A percentile compares a stretch with the other conserved stretches of the same genome.
These are phyloP conservation scores for Corythornis vintsioides DNA, from an alignment of 2,113 vertebrate species.

Conservation along the genomic window DNA sequence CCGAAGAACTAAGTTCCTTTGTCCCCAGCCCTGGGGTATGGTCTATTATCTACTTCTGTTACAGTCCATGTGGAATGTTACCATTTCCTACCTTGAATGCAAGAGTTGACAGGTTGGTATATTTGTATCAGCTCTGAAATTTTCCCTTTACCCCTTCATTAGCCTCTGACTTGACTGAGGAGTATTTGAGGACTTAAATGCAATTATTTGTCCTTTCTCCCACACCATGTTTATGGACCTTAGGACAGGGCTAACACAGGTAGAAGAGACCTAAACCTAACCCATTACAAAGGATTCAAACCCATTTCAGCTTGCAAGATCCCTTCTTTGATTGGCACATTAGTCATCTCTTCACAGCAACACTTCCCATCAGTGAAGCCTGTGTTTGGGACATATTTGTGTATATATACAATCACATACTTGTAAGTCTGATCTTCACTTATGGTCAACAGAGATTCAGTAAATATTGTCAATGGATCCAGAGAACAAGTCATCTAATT, in stretches of 20 bases:
- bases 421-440: not conserved
- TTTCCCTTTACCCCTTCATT: not conserved
- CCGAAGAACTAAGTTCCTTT: not conserved
- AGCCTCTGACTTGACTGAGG: not conserved
- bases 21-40: not conserved
- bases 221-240: not conserved
- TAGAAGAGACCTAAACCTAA: not conserved
- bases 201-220: not conserved
- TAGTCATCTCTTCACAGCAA: not conserved
- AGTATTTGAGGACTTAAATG: not conserved
- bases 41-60: not conserved
- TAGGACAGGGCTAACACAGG: not conserved
- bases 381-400: not conserved
- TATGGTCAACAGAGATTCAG: not conserved
- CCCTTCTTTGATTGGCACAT: not conserved
- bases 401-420: not conserved
- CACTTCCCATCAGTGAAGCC: not conserved
- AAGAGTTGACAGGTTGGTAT: not conserved
- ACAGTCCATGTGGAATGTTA: not conserved
- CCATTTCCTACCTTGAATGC: accelerated
- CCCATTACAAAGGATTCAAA: not conserved
- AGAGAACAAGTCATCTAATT: not conserved
- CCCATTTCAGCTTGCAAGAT: not conserved
- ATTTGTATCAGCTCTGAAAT: not conserved
- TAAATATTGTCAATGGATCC: not conserved